Conservation (phyloP, 2,888 invertebrate species). For the Copidosoma aretas region DNA sequence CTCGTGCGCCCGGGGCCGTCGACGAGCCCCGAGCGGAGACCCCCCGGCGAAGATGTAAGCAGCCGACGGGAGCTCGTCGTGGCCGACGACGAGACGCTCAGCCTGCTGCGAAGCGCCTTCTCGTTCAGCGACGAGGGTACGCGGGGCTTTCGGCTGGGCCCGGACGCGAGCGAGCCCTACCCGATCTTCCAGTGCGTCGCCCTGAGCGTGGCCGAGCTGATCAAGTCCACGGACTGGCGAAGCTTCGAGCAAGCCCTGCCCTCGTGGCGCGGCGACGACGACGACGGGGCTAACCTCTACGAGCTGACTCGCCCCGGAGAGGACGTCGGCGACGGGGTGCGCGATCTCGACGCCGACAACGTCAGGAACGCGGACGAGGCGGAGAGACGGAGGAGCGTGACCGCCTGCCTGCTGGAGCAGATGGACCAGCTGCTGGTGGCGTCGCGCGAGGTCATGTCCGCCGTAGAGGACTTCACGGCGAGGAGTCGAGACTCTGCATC, state of each 20-base stretch:
- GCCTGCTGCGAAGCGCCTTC: slow-evolving; percentile 22
- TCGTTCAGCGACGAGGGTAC: slow-evolving; percentile 28
- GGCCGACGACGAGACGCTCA: slow-evolving; percentile 32
- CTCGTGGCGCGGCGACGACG: background rate
- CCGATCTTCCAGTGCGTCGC: slow-evolving; percentile 25
- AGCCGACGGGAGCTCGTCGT: background rate
- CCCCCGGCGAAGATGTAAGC: too few species aligned
- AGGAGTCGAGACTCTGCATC: background rate
- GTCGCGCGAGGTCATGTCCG: slow-evolving; percentile 12
- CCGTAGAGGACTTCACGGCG: slow-evolving; percentile 3
- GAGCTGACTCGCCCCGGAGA: too few species aligned
- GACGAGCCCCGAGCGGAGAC: background rate
- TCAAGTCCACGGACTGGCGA: slow-evolving; percentile 24
- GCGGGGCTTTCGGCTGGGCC: slow-evolving; percentile 14
- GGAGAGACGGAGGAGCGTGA: slow-evolving; percentile 6
- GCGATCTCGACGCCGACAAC: background rate
- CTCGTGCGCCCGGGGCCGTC: background rate
- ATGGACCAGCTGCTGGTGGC: slow-evolving; percentile 20
- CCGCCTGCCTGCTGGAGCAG: slow-evolving; percentile 6
- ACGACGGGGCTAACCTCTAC: slow-evolving; percentile 7
- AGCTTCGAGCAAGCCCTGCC: slow-evolving; percentile 5
- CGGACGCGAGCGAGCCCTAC: slow-evolving; percentile 22
- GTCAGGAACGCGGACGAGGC: background rate
- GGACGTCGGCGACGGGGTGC: background rate
- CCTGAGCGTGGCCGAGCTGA: slow-evolving; percentile 24